Evolutionary conservation across 2,113 vertebrate genomes (phyloP).

Genomic region (Athene cunicularia): DNA sequence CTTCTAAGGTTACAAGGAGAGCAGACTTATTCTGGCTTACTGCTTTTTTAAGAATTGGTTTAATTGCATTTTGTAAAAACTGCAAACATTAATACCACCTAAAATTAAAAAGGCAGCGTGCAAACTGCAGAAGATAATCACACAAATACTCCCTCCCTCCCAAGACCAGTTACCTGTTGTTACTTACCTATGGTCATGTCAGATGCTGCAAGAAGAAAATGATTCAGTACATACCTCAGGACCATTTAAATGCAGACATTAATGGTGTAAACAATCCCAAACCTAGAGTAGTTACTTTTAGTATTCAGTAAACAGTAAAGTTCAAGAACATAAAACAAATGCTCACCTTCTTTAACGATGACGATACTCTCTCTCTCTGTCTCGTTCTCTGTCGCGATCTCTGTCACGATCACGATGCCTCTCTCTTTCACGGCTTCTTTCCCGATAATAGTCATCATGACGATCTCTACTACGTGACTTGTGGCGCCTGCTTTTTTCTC

Average conservation of each 20-base stretch:
- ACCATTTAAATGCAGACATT: slow-evolving; percentile 51
- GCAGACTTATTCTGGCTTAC: slow-evolving; percentile 18
- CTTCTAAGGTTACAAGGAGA: slow-evolving; percentile 13
- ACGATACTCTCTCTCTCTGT: slow-evolving; percentile 94
- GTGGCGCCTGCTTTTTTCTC: slow-evolving; percentile 95
- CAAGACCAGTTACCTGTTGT: slow-evolving; percentile 62
- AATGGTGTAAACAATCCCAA: slow-evolving; percentile 54
- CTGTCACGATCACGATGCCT: slow-evolving; percentile 93
- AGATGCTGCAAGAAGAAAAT: slow-evolving; percentile 64
- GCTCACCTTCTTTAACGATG: slow-evolving; percentile 93
- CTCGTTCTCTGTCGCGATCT: slow-evolving; percentile 91
- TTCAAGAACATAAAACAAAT: background rate
- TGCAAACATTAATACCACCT: background rate
- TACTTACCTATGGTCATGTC: slow-evolving; percentile 66
- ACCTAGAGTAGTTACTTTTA: slow-evolving; percentile 28
- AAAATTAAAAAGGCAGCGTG: slow-evolving; percentile 3
- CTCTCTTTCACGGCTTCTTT: slow-evolving; percentile 95
- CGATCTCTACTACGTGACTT: slow-evolving; percentile 97
- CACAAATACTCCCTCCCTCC: background rate
- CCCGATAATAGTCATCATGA: slow-evolving; percentile 96
- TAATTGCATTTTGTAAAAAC: background rate
- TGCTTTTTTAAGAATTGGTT: background rate
- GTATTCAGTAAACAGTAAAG: background rate
- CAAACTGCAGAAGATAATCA: background rate
- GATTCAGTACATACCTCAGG: slow-evolving; percentile 56